Percentiles rank a stretch among this genome's conserved stretches.
Evolutionary conservation across 1,140 invertebrate genomes (phyloP).

Genomic region (Scylla paramamosain): DNA sequence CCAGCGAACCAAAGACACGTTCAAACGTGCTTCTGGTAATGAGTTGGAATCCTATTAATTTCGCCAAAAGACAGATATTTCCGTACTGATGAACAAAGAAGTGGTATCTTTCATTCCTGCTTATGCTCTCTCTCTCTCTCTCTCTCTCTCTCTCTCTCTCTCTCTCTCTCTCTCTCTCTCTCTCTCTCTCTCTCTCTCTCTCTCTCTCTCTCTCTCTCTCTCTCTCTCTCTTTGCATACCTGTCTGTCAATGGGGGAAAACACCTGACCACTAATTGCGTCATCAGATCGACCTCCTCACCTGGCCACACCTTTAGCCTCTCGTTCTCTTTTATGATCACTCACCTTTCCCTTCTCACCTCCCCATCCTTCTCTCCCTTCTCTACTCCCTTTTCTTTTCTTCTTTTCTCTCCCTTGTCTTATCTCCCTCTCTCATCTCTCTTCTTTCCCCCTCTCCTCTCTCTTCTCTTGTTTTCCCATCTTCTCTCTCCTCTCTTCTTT

Average conservation of each 20-base stretch:
- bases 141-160: not conserved
- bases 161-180: not conserved
- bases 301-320: not conserved
- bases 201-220: slow-evolving; percentile 41
- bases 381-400: not conserved
- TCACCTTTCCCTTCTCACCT: not conserved
- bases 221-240: not conserved
- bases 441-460: not conserved
- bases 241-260: no score
- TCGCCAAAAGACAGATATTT: no score
- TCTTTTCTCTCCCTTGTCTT: not conserved
- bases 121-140: slow-evolving; percentile 28
- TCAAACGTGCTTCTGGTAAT: no score
- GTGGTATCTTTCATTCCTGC: not conserved
- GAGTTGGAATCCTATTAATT: no score
- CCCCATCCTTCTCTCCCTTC: not conserved
- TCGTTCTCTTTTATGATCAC: not conserved
- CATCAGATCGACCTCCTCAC: not conserved
- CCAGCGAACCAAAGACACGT: not conserved
- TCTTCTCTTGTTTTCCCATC: not conserved
- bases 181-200: slow-evolving; percentile 41
- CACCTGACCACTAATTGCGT: no score
- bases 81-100: no score
- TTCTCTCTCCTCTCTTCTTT: not conserved
- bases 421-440: not conserved